These are phyloP conservation scores for Acanthornis magna DNA, from an alignment of 2,797 vertebrate genomes.

Conservation along the genomic window DNA sequence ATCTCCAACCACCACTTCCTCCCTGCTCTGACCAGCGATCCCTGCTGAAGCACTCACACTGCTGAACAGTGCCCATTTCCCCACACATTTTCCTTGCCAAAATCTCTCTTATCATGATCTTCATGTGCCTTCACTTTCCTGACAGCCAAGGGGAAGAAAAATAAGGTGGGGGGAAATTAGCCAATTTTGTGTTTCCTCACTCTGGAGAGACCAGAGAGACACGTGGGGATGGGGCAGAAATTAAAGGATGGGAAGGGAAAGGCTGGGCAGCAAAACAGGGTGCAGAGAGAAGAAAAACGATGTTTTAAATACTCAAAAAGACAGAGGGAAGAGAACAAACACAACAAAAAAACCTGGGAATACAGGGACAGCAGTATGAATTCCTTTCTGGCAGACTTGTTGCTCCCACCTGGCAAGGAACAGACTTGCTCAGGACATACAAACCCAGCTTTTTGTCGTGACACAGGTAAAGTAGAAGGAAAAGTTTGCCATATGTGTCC, in stretches of 20 bases:
- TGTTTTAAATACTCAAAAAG: not conserved
- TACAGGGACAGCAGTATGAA: not conserved
- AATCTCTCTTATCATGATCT: not conserved
- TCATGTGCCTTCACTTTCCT: not conserved
- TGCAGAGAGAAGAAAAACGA: not conserved
- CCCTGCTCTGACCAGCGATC: not conserved
- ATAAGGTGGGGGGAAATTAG: not conserved
- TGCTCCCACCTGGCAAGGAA: not conserved
- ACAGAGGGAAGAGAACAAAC: not conserved
- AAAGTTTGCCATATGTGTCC: not conserved
- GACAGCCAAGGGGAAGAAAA: not conserved
- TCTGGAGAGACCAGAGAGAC: not conserved
- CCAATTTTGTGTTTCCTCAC: not conserved
- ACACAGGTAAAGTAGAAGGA: rapidly evolving
- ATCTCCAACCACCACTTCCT: not conserved
- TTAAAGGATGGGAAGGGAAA: not conserved
- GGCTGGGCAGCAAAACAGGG: not conserved
- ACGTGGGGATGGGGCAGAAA: not conserved
- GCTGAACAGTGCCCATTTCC: not conserved
- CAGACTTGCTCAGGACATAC: not conserved
- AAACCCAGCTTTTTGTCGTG: not conserved
- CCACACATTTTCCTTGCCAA: not conserved
- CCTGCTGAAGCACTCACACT: not conserved
- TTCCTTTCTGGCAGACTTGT: not conserved
- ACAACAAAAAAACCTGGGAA: not conserved